A percentile compares a stretch with the other conserved stretches of the same genome.
These are phyloP conservation scores for Thecocarcelia acutangulata DNA, from an alignment of 2,888 invertebrate genomes.

Conservation along the genomic window DNA sequence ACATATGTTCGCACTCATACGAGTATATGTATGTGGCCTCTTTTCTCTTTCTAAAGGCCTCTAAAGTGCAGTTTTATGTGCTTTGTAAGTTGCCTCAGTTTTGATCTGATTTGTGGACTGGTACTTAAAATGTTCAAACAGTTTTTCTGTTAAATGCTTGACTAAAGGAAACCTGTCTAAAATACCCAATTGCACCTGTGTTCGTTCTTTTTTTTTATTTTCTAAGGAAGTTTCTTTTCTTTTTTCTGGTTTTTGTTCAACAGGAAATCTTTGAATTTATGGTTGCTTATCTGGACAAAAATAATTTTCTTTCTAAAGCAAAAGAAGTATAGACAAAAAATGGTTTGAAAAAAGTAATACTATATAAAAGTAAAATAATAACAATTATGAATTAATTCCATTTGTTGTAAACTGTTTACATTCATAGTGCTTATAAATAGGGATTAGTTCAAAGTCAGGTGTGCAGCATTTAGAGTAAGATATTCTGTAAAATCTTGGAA, in stretches of 20 bases:
- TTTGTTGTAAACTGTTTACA: too few species aligned
- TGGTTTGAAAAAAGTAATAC: too few species aligned
- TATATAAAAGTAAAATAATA: too few species aligned
- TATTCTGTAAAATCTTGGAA: too few species aligned
- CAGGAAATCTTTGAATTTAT: conserved; percentile 64
- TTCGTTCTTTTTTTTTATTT: conserved; percentile 4
- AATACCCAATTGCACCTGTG: conserved; percentile 65
- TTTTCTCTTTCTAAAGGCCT: conserved; percentile 16
- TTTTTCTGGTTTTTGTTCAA: conserved; percentile 16
- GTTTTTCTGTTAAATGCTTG: conserved; percentile 5
- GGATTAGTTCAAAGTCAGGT: too few species aligned
- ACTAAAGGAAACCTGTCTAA: conserved; percentile 54
- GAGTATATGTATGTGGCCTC: too few species aligned
- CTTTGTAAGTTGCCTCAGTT: conserved; percentile 32
- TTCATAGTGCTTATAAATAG: too few species aligned
- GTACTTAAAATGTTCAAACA: background rate
- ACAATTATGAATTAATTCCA: too few species aligned
- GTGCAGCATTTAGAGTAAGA: too few species aligned
- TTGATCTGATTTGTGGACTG: conserved; percentile 30
- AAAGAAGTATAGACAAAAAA: too few species aligned
- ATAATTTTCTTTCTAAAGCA: conserved; percentile 7
- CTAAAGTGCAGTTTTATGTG: conserved; percentile 23
- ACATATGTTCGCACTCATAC: too few species aligned
- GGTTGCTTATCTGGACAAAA: conserved; percentile 28
- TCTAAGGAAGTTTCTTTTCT: conserved; percentile 45